Evolutionary conservation across 2,113 vertebrate genomes (phyloP).

Genomic region (Megaceryle maxima): DNA sequence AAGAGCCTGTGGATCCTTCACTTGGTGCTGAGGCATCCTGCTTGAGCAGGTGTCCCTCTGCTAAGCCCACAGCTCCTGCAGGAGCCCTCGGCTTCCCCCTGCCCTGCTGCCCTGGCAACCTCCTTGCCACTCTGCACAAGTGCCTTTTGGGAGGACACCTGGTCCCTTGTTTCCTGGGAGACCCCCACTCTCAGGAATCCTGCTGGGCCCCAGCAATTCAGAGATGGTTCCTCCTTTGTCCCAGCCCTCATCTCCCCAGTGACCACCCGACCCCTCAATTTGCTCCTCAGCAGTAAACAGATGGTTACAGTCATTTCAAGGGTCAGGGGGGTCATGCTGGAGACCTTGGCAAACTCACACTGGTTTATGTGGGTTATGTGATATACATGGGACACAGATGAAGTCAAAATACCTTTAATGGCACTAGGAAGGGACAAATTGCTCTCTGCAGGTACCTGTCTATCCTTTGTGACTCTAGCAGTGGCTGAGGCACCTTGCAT

Average conservation of each 20-base stretch:
- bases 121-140: fast-evolving
- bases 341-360: neutral
- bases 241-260: neutral
- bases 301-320: neutral
- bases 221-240: neutral
- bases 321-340: neutral
- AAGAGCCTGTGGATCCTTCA: fast-evolving
- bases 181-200: neutral
- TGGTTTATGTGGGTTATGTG: neutral
- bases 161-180: neutral
- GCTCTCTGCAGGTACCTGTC: neutral
- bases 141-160: neutral
- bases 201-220: neutral
- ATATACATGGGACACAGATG: neutral
- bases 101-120: fast-evolving
- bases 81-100: neutral
- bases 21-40: neutral
- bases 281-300: neutral
- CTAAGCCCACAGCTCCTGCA: fast-evolving
- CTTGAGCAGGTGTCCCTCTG: fast-evolving
- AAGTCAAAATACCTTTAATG: neutral
- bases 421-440: neutral
- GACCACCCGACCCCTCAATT: neutral
- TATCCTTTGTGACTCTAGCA: neutral
- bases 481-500: neutral